Base-by-base conservation (phyloP, 1,140 invertebrate genomes). In the Cherax destructor region DNA sequence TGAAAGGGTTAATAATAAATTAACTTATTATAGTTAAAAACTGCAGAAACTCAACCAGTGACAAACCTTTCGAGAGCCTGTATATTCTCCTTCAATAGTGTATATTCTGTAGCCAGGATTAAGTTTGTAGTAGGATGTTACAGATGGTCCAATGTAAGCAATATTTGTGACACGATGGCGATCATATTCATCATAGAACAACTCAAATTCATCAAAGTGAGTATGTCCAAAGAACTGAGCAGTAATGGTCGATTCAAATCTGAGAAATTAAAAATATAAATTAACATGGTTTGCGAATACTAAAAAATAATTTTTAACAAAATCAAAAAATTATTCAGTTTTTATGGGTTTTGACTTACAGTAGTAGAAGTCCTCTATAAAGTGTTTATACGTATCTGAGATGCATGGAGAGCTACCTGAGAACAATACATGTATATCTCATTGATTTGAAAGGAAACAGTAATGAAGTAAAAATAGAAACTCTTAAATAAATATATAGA, bases 201-300 rank as follows among this genome's bases (percentile, higher is more conserved):
- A 95, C 95, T 99, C 97, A 94, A 99, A 98, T 95, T 99, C 98
- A 94, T 99, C 98, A 93, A 96, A 98, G 95, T 99, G 98, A 0
- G 98, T 99, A 93, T 99, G 98, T 3, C 98, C 98, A 94, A 98
- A 99, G 94, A 99, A 99, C 94, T 99, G 98, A n/a, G 97, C 97
- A 0, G 96, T 96, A 90, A 99, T 97, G 0, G 98, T 99, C 30
- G 96, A 96, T 94, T 98, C 98, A 94, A 98, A 99, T 93, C 96
- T 96, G 89, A 61, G 80, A 92, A 93, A 87, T 13, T 85, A 85
- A 78, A 49, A 47, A 91, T 2, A 10, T 65, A 18, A 65, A 56
- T 4, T 56, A 56, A 56, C 30, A 2, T 41, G 30, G 30, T 41
- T 41, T 41, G 30, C 30, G 30, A 41, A 41, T 41, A 41, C 30